phyloP scores from a whole-genome alignment of 2,113 vertebrate genomes.

The Syngnathus scovelli region DNA sequence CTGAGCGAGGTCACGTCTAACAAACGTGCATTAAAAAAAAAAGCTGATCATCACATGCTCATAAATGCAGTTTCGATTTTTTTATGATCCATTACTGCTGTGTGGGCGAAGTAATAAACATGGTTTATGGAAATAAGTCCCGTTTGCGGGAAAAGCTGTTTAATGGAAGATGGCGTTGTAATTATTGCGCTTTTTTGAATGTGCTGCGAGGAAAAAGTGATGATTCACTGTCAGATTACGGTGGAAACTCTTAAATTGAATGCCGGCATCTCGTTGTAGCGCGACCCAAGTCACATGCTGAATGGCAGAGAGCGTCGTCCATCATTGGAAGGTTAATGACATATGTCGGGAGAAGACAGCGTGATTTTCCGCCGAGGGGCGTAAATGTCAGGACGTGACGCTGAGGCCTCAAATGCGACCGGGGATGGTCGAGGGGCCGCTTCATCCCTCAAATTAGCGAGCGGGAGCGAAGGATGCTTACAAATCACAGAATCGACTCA shows the following conservation, averaged over 20 bases:
- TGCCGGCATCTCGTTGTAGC: not conserved
- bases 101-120: conserved; percentile 44
- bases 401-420: not conserved
- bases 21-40: conserved; percentile 60
- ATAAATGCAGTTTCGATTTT: conserved; percentile 35
- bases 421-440: not conserved
- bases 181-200: conserved; percentile 55
- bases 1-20: conserved; percentile 11
- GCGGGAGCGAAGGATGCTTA: not conserved
- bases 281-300: not conserved
- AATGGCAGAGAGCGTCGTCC: conserved; percentile 6
- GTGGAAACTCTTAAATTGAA: not conserved
- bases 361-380: conserved; percentile 3
- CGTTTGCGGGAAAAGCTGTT: conserved; percentile 40
- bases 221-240: not conserved
- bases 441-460: conserved; percentile 11
- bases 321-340: conserved; percentile 48
- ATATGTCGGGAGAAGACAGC: conserved; percentile 19
- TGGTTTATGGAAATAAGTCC: conserved; percentile 35
- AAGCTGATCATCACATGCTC: conserved; percentile 44
- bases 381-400: conserved; percentile 12
- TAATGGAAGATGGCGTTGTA: conserved; percentile 46
- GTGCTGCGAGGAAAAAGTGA: conserved; percentile 22
- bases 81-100: conserved; percentile 42
- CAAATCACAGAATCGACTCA: conserved; percentile 2